Evolutionary conservation across 2,888 invertebrate genomes (phyloP).

Genomic region (Leptinotarsa juncta): DNA sequence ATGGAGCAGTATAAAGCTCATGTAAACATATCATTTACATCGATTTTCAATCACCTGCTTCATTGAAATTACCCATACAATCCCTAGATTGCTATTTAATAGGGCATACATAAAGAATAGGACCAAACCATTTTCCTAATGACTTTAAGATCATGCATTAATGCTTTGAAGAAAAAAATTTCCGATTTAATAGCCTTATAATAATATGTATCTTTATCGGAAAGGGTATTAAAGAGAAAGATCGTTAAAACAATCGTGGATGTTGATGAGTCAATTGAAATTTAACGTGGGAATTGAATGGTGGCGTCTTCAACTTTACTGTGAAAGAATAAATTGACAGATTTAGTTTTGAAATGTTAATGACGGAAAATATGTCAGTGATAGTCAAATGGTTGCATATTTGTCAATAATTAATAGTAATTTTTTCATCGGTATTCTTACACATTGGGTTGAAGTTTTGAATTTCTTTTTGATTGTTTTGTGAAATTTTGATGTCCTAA

Average conservation of each 20-base stretch:
- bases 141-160: conserved; percentile 23
- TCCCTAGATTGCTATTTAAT: conserved; percentile 26
- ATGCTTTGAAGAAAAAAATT: conserved; percentile 10
- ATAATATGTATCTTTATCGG: neutral
- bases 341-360: neutral
- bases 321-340: neutral
- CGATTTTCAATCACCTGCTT: conserved; percentile 24
- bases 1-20: conserved; percentile 2
- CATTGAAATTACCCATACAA: conserved; percentile 23
- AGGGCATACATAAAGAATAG: conserved; percentile 22
- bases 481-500: no score
- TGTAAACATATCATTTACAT: conserved; percentile 49
- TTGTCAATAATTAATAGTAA: no score
- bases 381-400: no score
- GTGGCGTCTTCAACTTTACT: neutral
- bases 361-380: neutral
- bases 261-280: conserved; percentile 23
- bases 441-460: no score
- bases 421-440: neutral
- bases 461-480: no score
- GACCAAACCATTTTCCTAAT: conserved; percentile 21
- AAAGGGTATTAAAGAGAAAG: conserved; percentile 13
- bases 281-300: conserved; percentile 14
- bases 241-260: neutral
- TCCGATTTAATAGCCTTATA: conserved; percentile 22